Percentiles rank a stretch among this genome's conserved stretches.
Evolutionary conservation across 2,113 vertebrate species (phyloP).

Genomic region (Bostrychus sinensis): DNA sequence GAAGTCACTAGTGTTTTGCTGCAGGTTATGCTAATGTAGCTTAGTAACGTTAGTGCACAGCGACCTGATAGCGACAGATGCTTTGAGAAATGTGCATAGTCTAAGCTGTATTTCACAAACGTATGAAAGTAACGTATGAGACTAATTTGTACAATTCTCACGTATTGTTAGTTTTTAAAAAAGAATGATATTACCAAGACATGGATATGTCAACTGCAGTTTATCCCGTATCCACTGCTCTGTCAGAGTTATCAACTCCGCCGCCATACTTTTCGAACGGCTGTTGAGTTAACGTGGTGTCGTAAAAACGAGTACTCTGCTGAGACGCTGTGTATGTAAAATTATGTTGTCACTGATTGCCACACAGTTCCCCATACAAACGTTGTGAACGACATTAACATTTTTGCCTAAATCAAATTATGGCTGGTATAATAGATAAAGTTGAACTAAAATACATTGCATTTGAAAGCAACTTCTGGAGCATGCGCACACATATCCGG

Average conservation of each 20-base stretch:
- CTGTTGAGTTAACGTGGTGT: conserved; percentile 18
- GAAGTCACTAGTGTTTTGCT: not conserved
- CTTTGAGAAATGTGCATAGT: not conserved
- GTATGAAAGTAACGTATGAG: no score
- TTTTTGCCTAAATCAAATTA: not conserved
- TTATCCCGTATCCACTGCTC: conserved; percentile 81
- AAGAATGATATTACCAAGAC: conserved; percentile 72
- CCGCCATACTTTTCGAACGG: conserved; percentile 81
- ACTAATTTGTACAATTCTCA: no score
- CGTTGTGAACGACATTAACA: no score
- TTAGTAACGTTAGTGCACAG: no score
- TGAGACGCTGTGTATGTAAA: not conserved
- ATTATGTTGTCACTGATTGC: not conserved
- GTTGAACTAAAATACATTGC: no score
- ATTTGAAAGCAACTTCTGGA: conserved; percentile 2
- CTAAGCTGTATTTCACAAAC: not conserved
- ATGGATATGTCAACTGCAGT: conserved; percentile 69
- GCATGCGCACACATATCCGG: conserved; percentile 59
- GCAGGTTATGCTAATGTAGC: not conserved
- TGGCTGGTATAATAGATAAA: not conserved
- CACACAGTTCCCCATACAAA: no score
- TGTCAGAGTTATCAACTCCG: conserved; percentile 63
- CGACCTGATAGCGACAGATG: conserved; percentile 7
- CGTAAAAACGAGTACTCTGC: not conserved
- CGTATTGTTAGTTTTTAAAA: not conserved